These are phyloP conservation scores for Caranx ignobilis DNA, from an alignment of 2,113 vertebrate genomes.

Conservation along the genomic window DNA sequence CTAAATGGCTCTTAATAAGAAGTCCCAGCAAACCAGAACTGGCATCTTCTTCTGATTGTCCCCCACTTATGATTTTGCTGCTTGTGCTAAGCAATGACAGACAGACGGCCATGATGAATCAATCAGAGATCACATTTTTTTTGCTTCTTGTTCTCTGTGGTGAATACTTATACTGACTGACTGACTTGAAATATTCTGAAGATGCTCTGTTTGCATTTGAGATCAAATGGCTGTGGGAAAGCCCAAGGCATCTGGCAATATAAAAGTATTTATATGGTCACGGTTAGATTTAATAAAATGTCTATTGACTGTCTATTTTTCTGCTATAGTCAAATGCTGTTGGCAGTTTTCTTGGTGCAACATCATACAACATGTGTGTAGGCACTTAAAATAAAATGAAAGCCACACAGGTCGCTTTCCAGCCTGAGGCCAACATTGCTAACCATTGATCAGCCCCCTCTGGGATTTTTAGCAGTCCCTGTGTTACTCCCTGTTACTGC, in stretches of 20 bases:
- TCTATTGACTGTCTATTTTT: neutral
- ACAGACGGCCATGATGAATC: constrained; percentile 16
- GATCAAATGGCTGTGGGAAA: neutral
- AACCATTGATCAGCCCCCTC: too few relatives aligned
- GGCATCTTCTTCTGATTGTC: constrained; percentile 44
- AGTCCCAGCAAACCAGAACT: constrained; percentile 36
- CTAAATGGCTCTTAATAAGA: constrained; percentile 31
- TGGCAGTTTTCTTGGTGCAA: neutral
- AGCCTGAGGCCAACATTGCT: too few relatives aligned
- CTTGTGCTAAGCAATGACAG: constrained; percentile 24
- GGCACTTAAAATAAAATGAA: neutral
- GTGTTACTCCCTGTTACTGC: neutral
- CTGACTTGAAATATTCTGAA: neutral
- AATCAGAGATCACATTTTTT: constrained; percentile 22
- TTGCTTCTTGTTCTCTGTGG: constrained; percentile 4
- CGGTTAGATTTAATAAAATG: neutral
- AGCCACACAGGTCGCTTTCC: too few relatives aligned
- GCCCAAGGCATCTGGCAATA: neutral
- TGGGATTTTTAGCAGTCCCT: neutral
- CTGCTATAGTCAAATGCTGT: neutral
- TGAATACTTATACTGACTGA: neutral
- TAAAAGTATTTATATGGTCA: neutral
- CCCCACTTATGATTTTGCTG: constrained; percentile 47
- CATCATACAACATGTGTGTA: neutral
- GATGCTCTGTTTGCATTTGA: neutral